A percentile compares a stretch with the other conserved stretches of the same genome.
These are phyloP conservation scores for Cyrtorhinus lividipennis DNA, from an alignment of 1,140 invertebrate species.

Conservation along the genomic window DNA sequence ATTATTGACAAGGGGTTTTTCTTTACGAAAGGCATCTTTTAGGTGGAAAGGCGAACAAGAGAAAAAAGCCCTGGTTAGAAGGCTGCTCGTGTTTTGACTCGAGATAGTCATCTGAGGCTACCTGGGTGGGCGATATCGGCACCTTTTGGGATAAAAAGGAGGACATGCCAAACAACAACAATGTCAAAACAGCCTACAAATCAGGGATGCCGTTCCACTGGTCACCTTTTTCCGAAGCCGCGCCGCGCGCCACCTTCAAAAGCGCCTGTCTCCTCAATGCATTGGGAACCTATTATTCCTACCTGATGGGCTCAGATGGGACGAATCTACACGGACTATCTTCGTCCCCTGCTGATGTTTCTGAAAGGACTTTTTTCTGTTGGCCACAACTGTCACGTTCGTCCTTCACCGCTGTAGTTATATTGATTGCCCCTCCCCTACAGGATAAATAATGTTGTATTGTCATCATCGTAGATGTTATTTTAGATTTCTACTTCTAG, in stretches of 20 bases:
- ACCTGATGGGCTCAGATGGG: not conserved
- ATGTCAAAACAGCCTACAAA: slow-evolving; percentile 6
- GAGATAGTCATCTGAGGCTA: slow-evolving; percentile 3
- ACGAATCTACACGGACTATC: not conserved
- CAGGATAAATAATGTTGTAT: no score
- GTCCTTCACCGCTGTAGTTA: not conserved
- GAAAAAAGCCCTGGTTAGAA: not conserved
- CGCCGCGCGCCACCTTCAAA: slow-evolving; percentile 7
- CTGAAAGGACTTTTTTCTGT: not conserved
- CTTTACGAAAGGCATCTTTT: not conserved
- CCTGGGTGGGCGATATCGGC: slow-evolving; percentile 7
- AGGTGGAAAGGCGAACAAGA: not conserved
- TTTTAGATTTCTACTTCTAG: no score
- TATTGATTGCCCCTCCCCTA: not conserved
- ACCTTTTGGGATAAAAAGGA: not conserved
- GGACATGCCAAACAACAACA: slow-evolving; percentile 2
- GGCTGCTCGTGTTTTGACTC: not conserved
- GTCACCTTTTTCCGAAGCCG: not conserved
- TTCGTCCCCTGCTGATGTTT: not conserved
- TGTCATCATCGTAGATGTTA: no score
- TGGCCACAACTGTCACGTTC: not conserved
- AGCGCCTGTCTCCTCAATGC: not conserved
- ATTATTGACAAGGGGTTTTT: not conserved
- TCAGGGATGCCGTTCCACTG: not conserved
- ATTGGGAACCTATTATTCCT: not conserved